Evolutionary conservation across 30 jellyfish, hydroid and myxozoan genomes (phyloP).

Genomic region (Catostylus mosaicus): DNA sequence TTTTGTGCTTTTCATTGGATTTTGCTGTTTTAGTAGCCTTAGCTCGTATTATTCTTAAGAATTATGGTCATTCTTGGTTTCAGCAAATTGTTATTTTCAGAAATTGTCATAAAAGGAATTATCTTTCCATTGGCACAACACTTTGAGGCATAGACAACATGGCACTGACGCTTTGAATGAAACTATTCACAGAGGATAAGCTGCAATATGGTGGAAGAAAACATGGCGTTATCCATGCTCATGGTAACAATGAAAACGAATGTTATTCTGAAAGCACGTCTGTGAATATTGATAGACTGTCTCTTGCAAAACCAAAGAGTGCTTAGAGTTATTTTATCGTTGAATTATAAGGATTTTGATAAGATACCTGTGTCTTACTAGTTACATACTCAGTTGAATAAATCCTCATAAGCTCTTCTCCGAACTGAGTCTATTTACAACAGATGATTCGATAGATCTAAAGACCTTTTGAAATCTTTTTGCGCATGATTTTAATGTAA

Average conservation of each 20-base stretch:
- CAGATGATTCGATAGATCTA: no score
- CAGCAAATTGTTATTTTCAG: neutral
- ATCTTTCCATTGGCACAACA: neutral
- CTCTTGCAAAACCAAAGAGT: neutral
- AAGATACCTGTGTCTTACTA: neutral
- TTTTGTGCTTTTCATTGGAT: constrained; percentile 8
- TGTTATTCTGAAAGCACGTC: neutral
- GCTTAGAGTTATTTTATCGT: neutral
- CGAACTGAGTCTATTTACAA: no score
- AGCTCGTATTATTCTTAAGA: neutral
- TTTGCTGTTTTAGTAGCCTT: constrained; percentile 8
- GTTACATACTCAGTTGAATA: no score
- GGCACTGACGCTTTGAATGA: neutral
- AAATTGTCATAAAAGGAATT: neutral
- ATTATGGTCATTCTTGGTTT: constrained; percentile 2
- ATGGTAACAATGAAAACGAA: neutral
- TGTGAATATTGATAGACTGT: constrained; percentile 14
- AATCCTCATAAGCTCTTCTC: no score
- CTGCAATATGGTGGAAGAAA: neutral
- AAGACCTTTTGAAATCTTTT: no score
- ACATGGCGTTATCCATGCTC: neutral
- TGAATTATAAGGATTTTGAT: neutral
- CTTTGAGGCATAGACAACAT: neutral
- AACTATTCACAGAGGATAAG: neutral
- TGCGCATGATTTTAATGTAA: no score